Base-by-base conservation (phyloP, 2,888 invertebrate genomes). In the Hydroisotoma schaefferi region DNA sequence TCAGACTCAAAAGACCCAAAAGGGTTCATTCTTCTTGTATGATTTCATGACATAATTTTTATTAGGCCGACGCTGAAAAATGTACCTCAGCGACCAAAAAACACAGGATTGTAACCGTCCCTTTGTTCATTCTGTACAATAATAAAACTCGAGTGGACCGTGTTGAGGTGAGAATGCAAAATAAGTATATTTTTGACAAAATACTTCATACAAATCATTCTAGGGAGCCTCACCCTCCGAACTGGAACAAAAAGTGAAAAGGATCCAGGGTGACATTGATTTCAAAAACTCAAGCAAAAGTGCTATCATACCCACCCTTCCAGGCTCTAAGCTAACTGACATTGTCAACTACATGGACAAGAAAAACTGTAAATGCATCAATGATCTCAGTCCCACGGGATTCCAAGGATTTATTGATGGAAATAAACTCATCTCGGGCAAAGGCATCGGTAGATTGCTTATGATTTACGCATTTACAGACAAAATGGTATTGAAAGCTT, bases 351-450 rank as follows among this genome's bases (percentile, higher is more conserved):
- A 52, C 23, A 8, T 65, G 22, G 57, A 60, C 43, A 62, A 55
- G 55, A 12, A 28, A 18, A 54, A 57, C 18, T 65, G 65, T 37
- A 46, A 51, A 12, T 59, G 58, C 52, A 52, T 60, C 15, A 65
- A 65, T 53, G 65, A 65, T 38, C 49, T 65, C 38, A 38, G 25
- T 4, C 61, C 60, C 1, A 65, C 62, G 8, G 51, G 57, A 22
- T 65, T 65, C 40, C 55, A 57, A n/a, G 51, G 57, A 5, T 65
- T 65, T 55, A 40, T 65, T 5, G 65, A 65, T 6, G 26, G 37
- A 26, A 62, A 59, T 44, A 65, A 60, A 46, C 52, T 65, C 46
- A 54, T 57, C 1, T 62, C 62, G 1, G 65, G 65, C 2, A 56
- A 53, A 29, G 65, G 65, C 10, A 38, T 53, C 27, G 65, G 65